phyloP scores from a whole-genome alignment of 2,797 vertebrate species.

The Oreochromis mossambicus region DNA sequence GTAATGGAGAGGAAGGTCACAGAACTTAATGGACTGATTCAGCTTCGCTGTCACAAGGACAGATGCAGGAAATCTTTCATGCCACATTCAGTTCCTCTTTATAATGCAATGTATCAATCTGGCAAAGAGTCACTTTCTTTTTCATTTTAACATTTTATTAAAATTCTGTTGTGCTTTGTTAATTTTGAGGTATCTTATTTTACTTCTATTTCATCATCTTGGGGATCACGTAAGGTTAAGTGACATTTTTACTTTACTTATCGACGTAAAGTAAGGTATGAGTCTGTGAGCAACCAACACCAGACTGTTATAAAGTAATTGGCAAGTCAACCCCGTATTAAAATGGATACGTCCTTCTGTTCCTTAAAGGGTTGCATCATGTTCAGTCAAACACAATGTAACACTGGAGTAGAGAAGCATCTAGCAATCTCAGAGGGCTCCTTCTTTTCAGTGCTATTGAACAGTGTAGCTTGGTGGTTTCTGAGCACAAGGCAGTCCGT shows the following conservation, averaged over 20 bases:
- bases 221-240: not conserved
- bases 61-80: not conserved
- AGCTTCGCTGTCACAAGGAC: not conserved
- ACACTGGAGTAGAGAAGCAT: not conserved
- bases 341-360: not conserved
- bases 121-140: not conserved
- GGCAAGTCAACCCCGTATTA: not conserved
- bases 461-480: not conserved
- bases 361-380: conserved; percentile 4
- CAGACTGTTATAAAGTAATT: not conserved
- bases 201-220: not conserved
- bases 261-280: not conserved
- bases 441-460: not conserved
- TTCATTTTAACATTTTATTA: not conserved
- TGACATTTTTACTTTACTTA: not conserved
- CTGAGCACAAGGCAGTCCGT: not conserved
- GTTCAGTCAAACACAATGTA: conserved; percentile 2
- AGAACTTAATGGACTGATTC: not conserved
- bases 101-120: not conserved
- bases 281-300: not conserved
- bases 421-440: not conserved
- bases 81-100: not conserved
- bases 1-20: not conserved
- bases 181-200: not conserved
- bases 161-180: not conserved